Conservation (phyloP, 64 coral and sea anemone species). For the Platygyra sinensis region DNA sequence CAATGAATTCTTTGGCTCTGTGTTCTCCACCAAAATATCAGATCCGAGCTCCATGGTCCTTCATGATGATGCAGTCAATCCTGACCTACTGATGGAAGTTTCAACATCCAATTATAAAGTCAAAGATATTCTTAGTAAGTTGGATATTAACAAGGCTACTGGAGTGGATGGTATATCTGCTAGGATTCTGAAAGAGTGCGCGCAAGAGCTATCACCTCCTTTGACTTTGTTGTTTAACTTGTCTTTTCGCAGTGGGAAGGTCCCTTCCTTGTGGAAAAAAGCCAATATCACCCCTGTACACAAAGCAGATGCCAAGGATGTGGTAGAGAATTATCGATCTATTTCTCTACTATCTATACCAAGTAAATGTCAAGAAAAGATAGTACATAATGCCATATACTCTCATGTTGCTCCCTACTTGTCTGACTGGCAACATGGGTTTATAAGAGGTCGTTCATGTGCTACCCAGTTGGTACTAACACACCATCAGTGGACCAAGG, state of each 20-base stretch:
- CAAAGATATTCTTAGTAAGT: conserved; percentile 18
- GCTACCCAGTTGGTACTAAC: conserved; percentile 18
- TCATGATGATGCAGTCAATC: conserved; percentile 22
- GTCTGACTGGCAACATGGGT: conserved; percentile 42
- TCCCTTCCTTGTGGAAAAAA: conserved; percentile 35
- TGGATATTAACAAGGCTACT: conserved; percentile 44
- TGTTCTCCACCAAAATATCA: conserved; percentile 31
- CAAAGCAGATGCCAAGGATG: conserved; percentile 43
- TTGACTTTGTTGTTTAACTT: conserved; percentile 50
- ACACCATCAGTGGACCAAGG: conserved; percentile 45
- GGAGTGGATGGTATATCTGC: conserved; percentile 39
- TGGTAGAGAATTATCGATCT: conserved; percentile 56
- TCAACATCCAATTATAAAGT: background rate
- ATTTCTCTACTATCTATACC: conserved; percentile 15
- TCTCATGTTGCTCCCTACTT: conserved; percentile 41
- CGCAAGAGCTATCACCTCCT: conserved; percentile 34
- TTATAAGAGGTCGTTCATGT: conserved; percentile 52
- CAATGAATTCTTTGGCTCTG: conserved; percentile 49
- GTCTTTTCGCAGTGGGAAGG: conserved; percentile 24
- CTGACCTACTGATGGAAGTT: conserved; percentile 30
- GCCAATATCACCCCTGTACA: conserved; percentile 52
- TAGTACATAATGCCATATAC: conserved; percentile 46
- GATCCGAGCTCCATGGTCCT: background rate
- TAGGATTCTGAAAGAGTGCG: conserved; percentile 42
- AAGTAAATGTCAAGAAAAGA: background rate